phyloP scores from a whole-genome alignment of 2,888 invertebrate species.

The Teleiodes luculella region DNA sequence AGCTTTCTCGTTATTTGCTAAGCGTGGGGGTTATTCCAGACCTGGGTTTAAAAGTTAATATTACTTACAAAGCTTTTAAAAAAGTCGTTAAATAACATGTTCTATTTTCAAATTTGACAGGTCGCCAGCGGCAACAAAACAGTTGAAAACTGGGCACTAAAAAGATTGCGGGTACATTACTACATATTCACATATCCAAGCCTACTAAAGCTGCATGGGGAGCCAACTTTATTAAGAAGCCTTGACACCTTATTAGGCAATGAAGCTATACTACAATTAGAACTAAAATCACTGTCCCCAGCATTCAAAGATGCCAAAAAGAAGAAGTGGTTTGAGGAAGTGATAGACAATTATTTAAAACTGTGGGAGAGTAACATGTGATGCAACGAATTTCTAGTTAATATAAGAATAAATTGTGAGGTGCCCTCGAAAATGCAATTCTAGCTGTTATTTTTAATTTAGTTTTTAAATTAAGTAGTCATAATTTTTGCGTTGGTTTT shows the following conservation, averaged over 20 bases:
- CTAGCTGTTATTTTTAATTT: no score
- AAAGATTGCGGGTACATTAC: slow-evolving; percentile 84
- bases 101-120: slow-evolving; percentile 36
- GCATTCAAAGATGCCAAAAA: slow-evolving; percentile 87
- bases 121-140: slow-evolving; percentile 89
- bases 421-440: neutral
- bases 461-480: no score
- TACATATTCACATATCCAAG: slow-evolving; percentile 90
- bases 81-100: neutral
- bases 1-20: no score
- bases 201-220: slow-evolving; percentile 89
- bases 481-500: no score
- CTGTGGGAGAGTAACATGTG: slow-evolving; percentile 94
- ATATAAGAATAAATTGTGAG: neutral
- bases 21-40: no score
- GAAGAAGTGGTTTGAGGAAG: slow-evolving; percentile 91
- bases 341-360: slow-evolving; percentile 92
- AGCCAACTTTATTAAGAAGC: slow-evolving; percentile 82
- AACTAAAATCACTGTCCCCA: slow-evolving; percentile 87
- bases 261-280: slow-evolving; percentile 90
- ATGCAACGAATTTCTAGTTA: slow-evolving; percentile 34
- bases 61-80: no score
- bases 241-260: slow-evolving; percentile 86
- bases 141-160: slow-evolving; percentile 86
- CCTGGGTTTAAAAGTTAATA: no score